phyloP scores from a whole-genome alignment of 2,797 vertebrate species.

The Nannoperca australis region DNA sequence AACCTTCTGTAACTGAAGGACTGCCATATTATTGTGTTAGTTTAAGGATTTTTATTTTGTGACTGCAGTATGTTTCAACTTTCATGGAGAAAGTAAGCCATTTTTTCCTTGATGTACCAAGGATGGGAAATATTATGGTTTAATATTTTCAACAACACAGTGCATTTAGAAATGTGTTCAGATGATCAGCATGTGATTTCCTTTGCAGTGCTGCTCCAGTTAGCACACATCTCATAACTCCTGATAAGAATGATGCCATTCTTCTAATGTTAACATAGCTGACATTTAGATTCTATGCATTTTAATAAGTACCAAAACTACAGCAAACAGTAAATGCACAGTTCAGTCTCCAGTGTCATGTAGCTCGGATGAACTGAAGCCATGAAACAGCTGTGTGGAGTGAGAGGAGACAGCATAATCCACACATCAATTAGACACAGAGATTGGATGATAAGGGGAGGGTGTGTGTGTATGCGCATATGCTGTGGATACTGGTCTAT shows the following conservation, averaged over 20 bases:
- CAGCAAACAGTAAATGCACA: conserved; percentile 15
- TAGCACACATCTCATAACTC: conserved; percentile 34
- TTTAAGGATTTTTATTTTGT: conserved; percentile 15
- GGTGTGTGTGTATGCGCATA: conserved; percentile 33
- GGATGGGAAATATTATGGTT: conserved; percentile 11
- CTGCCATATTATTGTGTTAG: conserved; percentile 23
- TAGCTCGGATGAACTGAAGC: conserved; percentile 42
- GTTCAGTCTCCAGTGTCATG: conserved; percentile 27
- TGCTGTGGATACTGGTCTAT: conserved; percentile 7
- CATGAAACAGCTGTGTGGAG: conserved; percentile 69
- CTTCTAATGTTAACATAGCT: conserved; percentile 7
- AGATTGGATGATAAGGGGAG: conserved; percentile 41
- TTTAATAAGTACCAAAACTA: conserved; percentile 16
- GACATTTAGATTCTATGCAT: conserved; percentile 8
- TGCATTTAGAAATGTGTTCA: conserved; percentile 57
- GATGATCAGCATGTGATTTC: conserved; percentile 63
- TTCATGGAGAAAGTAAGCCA: conserved; percentile 19
- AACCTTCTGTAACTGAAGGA: conserved; percentile 28
- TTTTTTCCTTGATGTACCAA: conserved; percentile 17
- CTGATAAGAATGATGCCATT: conserved; percentile 26
- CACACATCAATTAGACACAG: conserved; percentile 74
- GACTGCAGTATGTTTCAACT: conserved; percentile 16
- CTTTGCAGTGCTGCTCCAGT: conserved; percentile 36
- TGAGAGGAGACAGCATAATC: conserved; percentile 75
- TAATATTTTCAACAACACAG: conserved; percentile 38